Base-by-base conservation (phyloP, 2,797 vertebrate genomes). In the Coranthus polyacanthus region DNA sequence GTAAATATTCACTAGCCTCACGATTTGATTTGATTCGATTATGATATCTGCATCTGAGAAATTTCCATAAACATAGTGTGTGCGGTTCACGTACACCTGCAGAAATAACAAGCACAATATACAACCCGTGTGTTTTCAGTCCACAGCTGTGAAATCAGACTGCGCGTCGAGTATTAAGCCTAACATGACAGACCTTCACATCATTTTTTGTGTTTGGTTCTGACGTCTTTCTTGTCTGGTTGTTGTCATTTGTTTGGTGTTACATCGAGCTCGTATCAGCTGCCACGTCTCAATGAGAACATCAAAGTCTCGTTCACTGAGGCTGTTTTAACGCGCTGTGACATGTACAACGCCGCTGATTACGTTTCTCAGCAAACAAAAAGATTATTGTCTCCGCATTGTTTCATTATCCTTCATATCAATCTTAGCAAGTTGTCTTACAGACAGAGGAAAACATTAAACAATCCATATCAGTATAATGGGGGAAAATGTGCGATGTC, bases 121-220 rank as follows among this genome's bases (percentile, higher is more conserved):
- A 41, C 1, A 6, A 21, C 22, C 38, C 10, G 2, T 32, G 43
- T 18, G 20, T 52, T 55, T n/a, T 66, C 57, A 49, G 29, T 51
- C 36, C 29, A 18, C 51, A 18, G 22, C 9, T n/a, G n/a, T 21
- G 20, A 56, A 20, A 60, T 43, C 29, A 68, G 32, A 72, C 37
- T 49, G 17, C 18, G 20, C n/a, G 49, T 38, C 26, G 52, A 21
- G 46, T 32, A 18, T 80, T 83, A 29, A 53, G n/a, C 9, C 37
- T 3, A 7, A 47, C 49, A 37, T 34, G 13, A 58, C n/a, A 20
- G 51, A 32, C n/a, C 55, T 39, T 22, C 5, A 32, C 2, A 34
- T 62, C 3, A n/a, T 0, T 12, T 44, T 38, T 43, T 9, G 24
- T 55, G 26, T 50, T 62, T 55, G 13, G 5, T 61, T 66, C n/a